Evolutionary conservation across 2,888 invertebrate species (phyloP), one percentile per base, ranked within the genome.

Genomic region (Encarsia formosa): DNA sequence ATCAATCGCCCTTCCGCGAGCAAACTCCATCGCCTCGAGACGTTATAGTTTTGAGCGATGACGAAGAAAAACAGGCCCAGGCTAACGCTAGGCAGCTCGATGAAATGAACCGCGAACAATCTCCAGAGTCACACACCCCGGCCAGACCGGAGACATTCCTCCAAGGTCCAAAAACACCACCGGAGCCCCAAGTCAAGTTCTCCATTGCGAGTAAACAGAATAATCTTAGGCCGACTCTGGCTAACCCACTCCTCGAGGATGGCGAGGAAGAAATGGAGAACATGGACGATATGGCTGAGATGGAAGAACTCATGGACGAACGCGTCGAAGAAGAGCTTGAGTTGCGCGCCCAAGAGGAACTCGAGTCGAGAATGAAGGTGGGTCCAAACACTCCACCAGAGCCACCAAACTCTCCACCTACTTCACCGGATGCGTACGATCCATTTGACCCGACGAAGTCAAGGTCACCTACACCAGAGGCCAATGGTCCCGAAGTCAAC

Each of bases 401-500:
- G 60, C 83, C 83, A 0, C 85, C 84, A 44, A 81, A 80, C 52
- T 83, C 84, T 6, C 83, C 83, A 1, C 84, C 83, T 1, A 83
- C 83, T 56, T 84, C 88, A 13, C 88, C 88, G 1, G 89, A 90
- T 73, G 90, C 85, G 3, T 92, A 92, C 74, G 91, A 92, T 82
- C 92, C 92, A 2, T 92, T 91, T 74, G 91, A 92, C 74, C 92
- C 92, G 0, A 91, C 92, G 8, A 88, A 89, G 71, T 90, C 91
- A 1, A 76, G 86, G 18, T 85, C 86, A 13, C 82, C 81, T 1
- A 82, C 84, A 1, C 83, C 82, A 0, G 68, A 64, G 0, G 63
- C 62, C 0, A 70, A 69, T 19, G 48, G 66, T 63, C 64, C 62
- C 0, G 69, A 69, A 20, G 48, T 65, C 64, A 47, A 57, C 64